A percentile compares a stretch with the other conserved stretches of the same genome.
Evolutionary conservation across 2,113 vertebrate species (phyloP).

Genomic region (Caranx melampygus): DNA sequence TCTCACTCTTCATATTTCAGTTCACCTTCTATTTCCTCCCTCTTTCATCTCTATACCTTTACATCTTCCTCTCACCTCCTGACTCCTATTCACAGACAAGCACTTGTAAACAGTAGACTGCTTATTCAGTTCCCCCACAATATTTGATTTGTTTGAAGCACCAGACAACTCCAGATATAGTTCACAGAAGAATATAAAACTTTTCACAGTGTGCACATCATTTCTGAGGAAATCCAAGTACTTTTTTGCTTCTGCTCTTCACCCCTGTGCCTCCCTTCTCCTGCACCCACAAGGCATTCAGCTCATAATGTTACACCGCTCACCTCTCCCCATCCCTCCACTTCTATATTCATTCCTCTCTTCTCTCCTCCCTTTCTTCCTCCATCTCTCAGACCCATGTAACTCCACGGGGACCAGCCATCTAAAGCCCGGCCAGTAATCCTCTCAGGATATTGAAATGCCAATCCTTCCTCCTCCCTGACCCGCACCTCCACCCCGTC

Average conservation of each 20-base stretch:
- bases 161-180: not conserved
- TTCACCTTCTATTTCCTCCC: not conserved
- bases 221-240: slow-evolving; percentile 15
- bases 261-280: not conserved
- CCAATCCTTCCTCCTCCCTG: slow-evolving; percentile 75
- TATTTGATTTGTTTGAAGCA: slow-evolving; percentile 9
- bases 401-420: slow-evolving; percentile 71
- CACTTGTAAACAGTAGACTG: not conserved
- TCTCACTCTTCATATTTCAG: not conserved
- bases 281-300: slow-evolving; percentile 39
- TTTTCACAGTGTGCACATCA: not conserved
- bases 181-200: slow-evolving; percentile 1
- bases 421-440: slow-evolving; percentile 75
- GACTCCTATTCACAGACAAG: slow-evolving; percentile 1
- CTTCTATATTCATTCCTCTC: slow-evolving; percentile 50
- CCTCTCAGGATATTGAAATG: slow-evolving; percentile 85
- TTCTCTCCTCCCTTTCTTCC: slow-evolving; percentile 58
- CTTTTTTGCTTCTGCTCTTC: slow-evolving; percentile 6
- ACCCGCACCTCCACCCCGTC: slow-evolving; percentile 64
- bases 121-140: not conserved
- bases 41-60: slow-evolving; percentile 17
- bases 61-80: slow-evolving; percentile 15
- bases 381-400: slow-evolving; percentile 62
- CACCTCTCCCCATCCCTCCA: slow-evolving; percentile 43
- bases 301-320: slow-evolving; percentile 47